phyloP scores from a whole-genome alignment of 2,888 invertebrate species.

The Priocnemis perturbator region DNA sequence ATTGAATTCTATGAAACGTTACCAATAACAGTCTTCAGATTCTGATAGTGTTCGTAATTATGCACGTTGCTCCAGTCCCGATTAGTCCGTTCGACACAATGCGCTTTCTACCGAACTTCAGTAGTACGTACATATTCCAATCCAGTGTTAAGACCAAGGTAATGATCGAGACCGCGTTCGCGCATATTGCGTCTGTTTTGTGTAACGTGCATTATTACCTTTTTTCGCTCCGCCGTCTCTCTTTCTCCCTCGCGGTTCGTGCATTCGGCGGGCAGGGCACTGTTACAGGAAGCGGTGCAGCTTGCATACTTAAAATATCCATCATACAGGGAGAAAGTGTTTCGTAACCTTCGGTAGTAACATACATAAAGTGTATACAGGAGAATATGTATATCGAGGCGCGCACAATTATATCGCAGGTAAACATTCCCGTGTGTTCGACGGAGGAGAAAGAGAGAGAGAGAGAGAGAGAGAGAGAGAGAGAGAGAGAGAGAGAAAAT shows the following conservation, averaged over 20 bases:
- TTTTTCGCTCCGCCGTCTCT: slow-evolving; percentile 14
- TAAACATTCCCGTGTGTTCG: no score
- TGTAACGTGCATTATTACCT: neutral
- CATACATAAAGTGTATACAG: slow-evolving; percentile 15
- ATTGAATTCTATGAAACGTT: no score
- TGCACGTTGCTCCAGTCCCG: no score
- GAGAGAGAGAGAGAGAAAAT: no score
- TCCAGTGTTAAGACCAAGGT: slow-evolving; percentile 57
- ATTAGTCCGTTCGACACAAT: no score
- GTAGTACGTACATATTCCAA: no score
- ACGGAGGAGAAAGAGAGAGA: no score
- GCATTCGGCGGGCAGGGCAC: slow-evolving; percentile 25
- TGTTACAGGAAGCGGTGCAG: slow-evolving; percentile 64
- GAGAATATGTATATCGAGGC: neutral
- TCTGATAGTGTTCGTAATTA: no score
- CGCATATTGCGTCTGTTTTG: slow-evolving; percentile 7
- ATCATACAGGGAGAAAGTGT: slow-evolving; percentile 72
- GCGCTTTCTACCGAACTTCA: no score
- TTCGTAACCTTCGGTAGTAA: slow-evolving; percentile 59
- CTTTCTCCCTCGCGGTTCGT: slow-evolving; percentile 19
- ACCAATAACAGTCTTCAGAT: no score
- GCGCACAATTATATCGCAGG: no score
- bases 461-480: no score
- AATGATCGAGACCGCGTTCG: slow-evolving; percentile 40
- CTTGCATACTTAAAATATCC: slow-evolving; percentile 61